phyloP scores from a whole-genome alignment of 2,797 vertebrate species.

The Synaphobranchus kaupii region DNA sequence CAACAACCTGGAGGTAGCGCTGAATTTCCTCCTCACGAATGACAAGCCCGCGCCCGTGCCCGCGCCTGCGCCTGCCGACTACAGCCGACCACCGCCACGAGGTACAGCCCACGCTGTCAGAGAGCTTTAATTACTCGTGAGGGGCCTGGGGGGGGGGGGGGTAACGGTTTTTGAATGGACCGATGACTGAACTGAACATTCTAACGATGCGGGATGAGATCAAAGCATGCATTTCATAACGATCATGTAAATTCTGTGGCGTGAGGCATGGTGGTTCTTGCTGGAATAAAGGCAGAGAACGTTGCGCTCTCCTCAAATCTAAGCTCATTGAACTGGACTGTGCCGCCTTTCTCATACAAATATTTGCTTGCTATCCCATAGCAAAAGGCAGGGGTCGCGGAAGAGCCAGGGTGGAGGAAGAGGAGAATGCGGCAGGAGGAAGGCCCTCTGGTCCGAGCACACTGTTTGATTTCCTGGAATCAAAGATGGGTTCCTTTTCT shows the following conservation, averaged over 20 bases:
- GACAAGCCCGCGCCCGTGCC: conserved; percentile 72
- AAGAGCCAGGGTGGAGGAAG: conserved; percentile 84
- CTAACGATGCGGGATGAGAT: not conserved
- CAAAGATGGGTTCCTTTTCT: conserved; percentile 94
- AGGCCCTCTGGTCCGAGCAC: conserved; percentile 97
- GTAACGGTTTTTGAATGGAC: not conserved
- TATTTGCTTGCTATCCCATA: conserved; percentile 51
- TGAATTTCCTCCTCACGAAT: conserved; percentile 88
- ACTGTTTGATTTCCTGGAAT: conserved; percentile 97
- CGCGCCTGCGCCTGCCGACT: conserved; percentile 51
- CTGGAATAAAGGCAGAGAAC: not conserved
- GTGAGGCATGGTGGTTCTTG: not conserved
- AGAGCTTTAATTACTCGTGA: not conserved
- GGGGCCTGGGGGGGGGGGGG: too few relatives aligned
- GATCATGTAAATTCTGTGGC: not conserved
- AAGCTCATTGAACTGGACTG: not conserved
- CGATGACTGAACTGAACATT: not conserved
- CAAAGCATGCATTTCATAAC: not conserved
- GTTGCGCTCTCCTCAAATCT: not conserved
- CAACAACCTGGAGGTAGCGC: conserved; percentile 92
- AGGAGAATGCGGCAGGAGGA: conserved; percentile 85
- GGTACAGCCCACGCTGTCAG: conserved; percentile 67
- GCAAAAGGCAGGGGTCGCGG: conserved; percentile 89
- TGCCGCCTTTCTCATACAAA: not conserved
- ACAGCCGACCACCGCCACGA: conserved; percentile 77